phyloP scores from a whole-genome alignment of 2,113 vertebrate genomes.

The Gavialis gangeticus region DNA sequence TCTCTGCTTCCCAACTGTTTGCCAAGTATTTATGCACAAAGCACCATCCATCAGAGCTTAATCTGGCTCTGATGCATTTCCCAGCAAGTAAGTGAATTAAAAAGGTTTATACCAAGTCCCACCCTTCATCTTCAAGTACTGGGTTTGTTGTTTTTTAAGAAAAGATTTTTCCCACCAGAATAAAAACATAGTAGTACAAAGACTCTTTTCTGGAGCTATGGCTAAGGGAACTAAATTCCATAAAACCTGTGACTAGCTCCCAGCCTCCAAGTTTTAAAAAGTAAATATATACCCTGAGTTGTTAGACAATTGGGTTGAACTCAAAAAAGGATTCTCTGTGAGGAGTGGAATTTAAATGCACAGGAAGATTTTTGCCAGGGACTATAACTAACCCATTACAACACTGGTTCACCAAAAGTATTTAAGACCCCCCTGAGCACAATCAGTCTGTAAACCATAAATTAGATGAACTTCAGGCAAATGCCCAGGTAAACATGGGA shows the following conservation, averaged over 20 bases:
- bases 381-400: neutral
- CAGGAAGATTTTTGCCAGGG: neutral
- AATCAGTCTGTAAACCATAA: slow-evolving; percentile 46
- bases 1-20: slow-evolving; percentile 67
- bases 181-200: neutral
- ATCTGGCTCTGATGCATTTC: slow-evolving; percentile 44
- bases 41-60: slow-evolving; percentile 27
- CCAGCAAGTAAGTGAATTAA: slow-evolving; percentile 39
- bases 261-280: slow-evolving; percentile 14
- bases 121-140: neutral
- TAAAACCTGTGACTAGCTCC: neutral
- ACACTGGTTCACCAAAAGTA: neutral
- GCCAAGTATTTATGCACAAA: slow-evolving; percentile 65
- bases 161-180: neutral
- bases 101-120: neutral
- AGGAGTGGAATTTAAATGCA: neutral
- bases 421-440: slow-evolving; percentile 46
- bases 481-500: slow-evolving; percentile 67
- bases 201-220: neutral
- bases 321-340: neutral
- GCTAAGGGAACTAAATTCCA: neutral
- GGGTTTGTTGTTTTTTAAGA: neutral
- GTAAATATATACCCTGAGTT: neutral
- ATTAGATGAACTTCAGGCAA: slow-evolving; percentile 43
- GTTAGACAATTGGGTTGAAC: neutral